Conservation (phyloP, 2,888 invertebrate genomes). For the Tenthredo mesomela region DNA sequence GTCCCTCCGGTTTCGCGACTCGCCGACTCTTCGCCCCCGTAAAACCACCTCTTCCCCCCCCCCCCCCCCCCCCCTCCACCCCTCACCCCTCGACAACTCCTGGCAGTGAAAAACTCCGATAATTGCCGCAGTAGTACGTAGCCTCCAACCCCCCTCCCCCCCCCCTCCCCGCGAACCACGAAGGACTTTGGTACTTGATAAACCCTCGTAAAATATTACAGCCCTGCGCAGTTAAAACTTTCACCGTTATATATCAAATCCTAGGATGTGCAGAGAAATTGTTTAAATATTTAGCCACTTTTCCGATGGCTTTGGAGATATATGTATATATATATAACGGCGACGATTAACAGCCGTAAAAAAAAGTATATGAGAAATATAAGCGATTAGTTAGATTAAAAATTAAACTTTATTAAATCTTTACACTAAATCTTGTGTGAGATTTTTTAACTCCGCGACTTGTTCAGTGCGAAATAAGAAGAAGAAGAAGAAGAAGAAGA, state of each 20-base stretch:
- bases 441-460: background rate
- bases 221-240: conserved; percentile 39
- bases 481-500: background rate
- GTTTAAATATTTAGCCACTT: conserved; percentile 28
- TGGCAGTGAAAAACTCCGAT: conserved; percentile 56
- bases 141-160: background rate
- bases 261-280: conserved; percentile 28
- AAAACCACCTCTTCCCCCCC: background rate
- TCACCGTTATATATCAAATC: background rate
- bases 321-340: no score
- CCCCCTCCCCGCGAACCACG: background rate
- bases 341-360: background rate
- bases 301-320: background rate
- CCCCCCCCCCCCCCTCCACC: no score
- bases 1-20: conserved; percentile 37
- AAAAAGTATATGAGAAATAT: background rate
- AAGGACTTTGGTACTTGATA: conserved; percentile 52
- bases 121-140: conserved; percentile 55
- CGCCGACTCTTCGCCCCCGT: conserved; percentile 19
- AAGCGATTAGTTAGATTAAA: background rate
- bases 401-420: background rate
- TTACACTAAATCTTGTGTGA: background rate
- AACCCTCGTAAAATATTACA: conserved; percentile 51
- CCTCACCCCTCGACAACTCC: conserved; percentile 48
- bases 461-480: background rate